Percentiles rank a stretch among this genome's conserved stretches.
phyloP scores from a whole-genome alignment of 1,140 invertebrate genomes.

The Trachelipus rathkii region DNA sequence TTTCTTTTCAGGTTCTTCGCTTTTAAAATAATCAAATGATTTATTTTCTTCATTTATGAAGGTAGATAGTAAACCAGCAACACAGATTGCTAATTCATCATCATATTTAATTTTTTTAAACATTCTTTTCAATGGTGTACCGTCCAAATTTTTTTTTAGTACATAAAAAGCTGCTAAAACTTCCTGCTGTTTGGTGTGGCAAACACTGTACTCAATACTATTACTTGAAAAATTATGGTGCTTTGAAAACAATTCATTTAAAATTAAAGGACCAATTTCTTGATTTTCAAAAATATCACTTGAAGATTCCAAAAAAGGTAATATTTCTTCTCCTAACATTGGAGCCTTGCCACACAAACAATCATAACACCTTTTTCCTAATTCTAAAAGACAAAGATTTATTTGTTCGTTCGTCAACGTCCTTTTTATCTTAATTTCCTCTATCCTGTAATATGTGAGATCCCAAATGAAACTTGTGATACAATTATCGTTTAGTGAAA shows the following conservation, averaged over 20 bases:
- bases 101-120: conserved; percentile 22
- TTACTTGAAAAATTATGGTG: not conserved
- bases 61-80: conserved; percentile 22
- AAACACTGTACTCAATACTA: not conserved
- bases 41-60: not conserved
- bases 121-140: conserved; percentile 23
- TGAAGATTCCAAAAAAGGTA: not conserved
- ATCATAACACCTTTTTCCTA: not conserved
- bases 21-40: not conserved
- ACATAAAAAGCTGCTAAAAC: not conserved
- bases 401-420: not conserved
- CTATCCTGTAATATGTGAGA: not conserved
- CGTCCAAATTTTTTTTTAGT: conserved; percentile 14
- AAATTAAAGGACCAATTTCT: not conserved
- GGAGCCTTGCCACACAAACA: not conserved
- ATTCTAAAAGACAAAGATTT: not conserved
- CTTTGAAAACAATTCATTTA: not conserved
- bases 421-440: not conserved
- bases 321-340: not conserved
- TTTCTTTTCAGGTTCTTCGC: not conserved
- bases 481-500: not conserved
- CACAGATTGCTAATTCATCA: conserved; percentile 29
- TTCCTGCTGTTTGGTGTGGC: not conserved
- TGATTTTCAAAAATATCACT: not conserved
- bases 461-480: not conserved